Conservation (phyloP, 2,113 vertebrate genomes). For the Microtus oregoni region DNA sequence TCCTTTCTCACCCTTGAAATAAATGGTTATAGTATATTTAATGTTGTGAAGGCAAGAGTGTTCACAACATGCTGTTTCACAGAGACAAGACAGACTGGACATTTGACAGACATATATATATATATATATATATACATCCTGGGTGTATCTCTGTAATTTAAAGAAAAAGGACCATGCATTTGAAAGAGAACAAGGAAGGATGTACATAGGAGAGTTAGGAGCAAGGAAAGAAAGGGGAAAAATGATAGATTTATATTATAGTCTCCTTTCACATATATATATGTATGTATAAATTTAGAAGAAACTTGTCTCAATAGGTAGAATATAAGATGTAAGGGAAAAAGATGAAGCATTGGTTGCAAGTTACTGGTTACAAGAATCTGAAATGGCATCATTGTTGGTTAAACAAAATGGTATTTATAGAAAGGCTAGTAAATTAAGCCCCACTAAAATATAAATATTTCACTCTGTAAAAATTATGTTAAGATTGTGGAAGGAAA, state of each 20-base stretch:
- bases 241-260: not conserved
- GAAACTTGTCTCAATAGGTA: not conserved
- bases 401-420: not conserved
- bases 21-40: constrained; percentile 30
- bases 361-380: not conserved
- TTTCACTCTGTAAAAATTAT: constrained; percentile 25
- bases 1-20: not conserved
- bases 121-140: too few relatives aligned
- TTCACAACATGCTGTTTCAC: not conserved
- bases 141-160: not conserved
- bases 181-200: not conserved
- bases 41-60: not conserved
- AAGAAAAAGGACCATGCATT: not conserved
- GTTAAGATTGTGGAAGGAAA: not conserved
- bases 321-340: not conserved
- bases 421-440: not conserved
- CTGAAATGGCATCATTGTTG: not conserved
- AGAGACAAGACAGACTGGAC: not conserved
- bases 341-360: not conserved
- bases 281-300: too few relatives aligned
- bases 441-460: constrained; percentile 1
- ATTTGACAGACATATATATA: too few relatives aligned
- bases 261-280: not conserved
- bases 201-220: not conserved
- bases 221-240: not conserved